Conservation (phyloP, 2,888 invertebrate genomes). For the Tiphia femorata region DNA sequence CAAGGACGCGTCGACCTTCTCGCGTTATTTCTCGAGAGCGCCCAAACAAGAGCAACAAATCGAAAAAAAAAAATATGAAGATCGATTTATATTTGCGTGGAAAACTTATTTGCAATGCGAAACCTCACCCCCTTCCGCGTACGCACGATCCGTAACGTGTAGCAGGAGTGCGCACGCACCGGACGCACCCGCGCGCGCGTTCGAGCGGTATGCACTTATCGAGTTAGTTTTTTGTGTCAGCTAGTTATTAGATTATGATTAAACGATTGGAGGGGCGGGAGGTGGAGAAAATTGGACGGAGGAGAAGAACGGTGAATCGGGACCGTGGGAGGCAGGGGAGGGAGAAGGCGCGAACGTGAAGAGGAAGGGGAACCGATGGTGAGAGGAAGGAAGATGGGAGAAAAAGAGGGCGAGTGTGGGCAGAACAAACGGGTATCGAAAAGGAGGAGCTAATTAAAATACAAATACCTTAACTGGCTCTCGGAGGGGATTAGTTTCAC, state of each 20-base stretch:
- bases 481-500: slow-evolving; percentile 44
- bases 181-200: slow-evolving; percentile 9
- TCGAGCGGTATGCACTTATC: slow-evolving; percentile 57
- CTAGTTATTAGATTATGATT: slow-evolving; percentile 69
- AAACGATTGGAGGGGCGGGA: slow-evolving; percentile 61
- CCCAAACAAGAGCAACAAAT: neutral
- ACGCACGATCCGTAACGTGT: neutral
- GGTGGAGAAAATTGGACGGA: slow-evolving; percentile 30
- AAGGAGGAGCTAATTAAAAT: slow-evolving; percentile 66
- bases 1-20: slow-evolving; percentile 49
- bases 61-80: neutral
- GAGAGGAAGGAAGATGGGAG: slow-evolving; percentile 13
- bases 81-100: neutral
- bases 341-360: slow-evolving; percentile 8
- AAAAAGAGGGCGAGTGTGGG: slow-evolving; percentile 26
- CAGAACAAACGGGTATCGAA: slow-evolving; percentile 59
- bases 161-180: neutral
- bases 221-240: slow-evolving; percentile 67
- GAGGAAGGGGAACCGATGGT: slow-evolving; percentile 13
- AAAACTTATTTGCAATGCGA: too few species aligned
- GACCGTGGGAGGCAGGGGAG: slow-evolving; percentile 3
- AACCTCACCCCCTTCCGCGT: too few species aligned
- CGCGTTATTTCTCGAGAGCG: slow-evolving; percentile 7
- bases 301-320: slow-evolving; percentile 21
- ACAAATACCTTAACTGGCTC: slow-evolving; percentile 62